phyloP scores from a whole-genome alignment of 2,888 invertebrate genomes.

The Anorthoa munda region DNA sequence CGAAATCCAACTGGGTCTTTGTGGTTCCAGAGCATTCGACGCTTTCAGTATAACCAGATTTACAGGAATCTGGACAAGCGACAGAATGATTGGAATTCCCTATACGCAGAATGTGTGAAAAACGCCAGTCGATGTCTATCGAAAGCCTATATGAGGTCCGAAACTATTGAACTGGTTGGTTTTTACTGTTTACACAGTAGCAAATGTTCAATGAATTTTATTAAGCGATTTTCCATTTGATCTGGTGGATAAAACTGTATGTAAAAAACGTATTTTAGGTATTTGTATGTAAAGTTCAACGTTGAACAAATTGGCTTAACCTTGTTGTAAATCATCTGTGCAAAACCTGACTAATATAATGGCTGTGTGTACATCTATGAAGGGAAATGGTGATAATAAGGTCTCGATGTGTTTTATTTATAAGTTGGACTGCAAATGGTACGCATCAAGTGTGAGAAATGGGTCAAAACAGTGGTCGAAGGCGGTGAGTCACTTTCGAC shows the following conservation, averaged over 20 bases:
- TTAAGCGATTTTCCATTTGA: constrained; percentile 23
- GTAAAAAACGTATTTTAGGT: constrained; percentile 7
- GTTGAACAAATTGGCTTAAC: not conserved
- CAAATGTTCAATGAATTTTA: constrained; percentile 48
- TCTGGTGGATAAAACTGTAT: constrained; percentile 18
- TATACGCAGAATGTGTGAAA: constrained; percentile 48
- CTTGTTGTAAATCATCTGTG: constrained; percentile 3
- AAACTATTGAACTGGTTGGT: constrained; percentile 30
- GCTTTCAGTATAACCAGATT: constrained; percentile 49
- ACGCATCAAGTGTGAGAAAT: constrained; percentile 60
- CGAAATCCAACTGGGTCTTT: constrained; percentile 28
- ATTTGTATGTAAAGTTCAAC: constrained; percentile 1
- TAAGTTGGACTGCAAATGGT: constrained; percentile 57
- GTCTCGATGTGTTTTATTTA: constrained; percentile 57
- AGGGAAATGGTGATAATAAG: constrained; percentile 35
- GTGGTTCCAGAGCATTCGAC: constrained; percentile 25
- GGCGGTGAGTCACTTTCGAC: constrained; percentile 51
- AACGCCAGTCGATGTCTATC: constrained; percentile 48
- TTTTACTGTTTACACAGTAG: constrained; percentile 40
- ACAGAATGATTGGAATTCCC: constrained; percentile 60
- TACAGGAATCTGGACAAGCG: constrained; percentile 41
- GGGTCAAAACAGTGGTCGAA: constrained; percentile 53
- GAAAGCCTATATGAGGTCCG: constrained; percentile 45
- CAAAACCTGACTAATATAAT: not conserved
- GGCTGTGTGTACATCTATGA: not conserved